Conservation (phyloP, 2,113 vertebrate genomes). For the Cichladusa arquata region DNA sequence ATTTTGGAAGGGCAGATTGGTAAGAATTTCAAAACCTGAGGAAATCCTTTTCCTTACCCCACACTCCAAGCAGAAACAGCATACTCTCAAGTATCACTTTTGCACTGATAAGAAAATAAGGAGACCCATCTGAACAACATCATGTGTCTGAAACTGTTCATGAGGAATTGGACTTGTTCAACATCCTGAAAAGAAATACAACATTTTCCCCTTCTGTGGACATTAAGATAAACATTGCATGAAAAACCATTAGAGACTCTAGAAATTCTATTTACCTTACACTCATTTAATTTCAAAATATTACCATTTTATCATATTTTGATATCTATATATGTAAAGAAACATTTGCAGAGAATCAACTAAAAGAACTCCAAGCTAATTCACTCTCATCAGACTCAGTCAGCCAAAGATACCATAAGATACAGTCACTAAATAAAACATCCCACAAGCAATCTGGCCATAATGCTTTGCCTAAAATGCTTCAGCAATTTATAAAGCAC, state of each 20-base stretch:
- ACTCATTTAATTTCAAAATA: conserved; percentile 52
- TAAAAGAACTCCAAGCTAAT: conserved; percentile 33
- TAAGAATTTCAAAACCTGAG: background rate
- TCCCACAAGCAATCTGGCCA: background rate
- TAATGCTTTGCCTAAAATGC: conserved; percentile 30
- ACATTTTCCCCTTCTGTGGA: background rate
- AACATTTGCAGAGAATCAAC: conserved; percentile 45
- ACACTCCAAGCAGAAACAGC: background rate
- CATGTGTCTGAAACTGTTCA: background rate
- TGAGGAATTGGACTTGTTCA: conserved; percentile 16
- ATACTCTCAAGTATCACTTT: background rate
- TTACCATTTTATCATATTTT: conserved; percentile 46
- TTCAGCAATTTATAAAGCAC: conserved; percentile 33
- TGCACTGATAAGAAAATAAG: conserved; percentile 28
- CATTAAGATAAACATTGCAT: background rate
- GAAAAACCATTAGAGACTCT: background rate
- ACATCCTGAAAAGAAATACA: background rate
- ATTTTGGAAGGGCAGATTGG: background rate
- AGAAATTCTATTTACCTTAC: conserved; percentile 33
- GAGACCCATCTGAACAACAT: conserved; percentile 26
- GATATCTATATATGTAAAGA: conserved; percentile 35
- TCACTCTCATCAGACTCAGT: conserved; percentile 18
- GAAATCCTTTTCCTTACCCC: background rate
- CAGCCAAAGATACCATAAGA: background rate
- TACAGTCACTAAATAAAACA: conserved; percentile 12